Evolutionary conservation across 2,797 vertebrate species (phyloP), one percentile per base, ranked within the genome.

Genomic region (Pseudochirops cupreus): DNA sequence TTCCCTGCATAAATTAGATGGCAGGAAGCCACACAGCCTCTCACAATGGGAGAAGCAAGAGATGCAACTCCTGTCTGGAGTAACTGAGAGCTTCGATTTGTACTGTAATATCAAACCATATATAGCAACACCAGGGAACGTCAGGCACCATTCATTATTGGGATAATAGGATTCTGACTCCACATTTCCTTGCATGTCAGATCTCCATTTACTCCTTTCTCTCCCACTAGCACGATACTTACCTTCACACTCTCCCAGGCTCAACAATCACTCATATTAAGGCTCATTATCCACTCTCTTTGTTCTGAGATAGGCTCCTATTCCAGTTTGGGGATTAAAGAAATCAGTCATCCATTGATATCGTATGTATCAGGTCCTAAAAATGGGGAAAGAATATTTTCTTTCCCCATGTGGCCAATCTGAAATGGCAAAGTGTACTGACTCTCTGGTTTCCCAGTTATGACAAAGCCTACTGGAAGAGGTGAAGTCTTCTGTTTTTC

Each of bases 161-260:
- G 92, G 92, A 95, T 93, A 95, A 96, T 33, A 95, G 95, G 95
- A 96, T 93, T 97, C 96, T 93, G 96, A 95, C 90, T n/a, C 62
- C 54, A 59, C 39, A 5, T 96, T 91, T 96, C 55, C 93, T 93
- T 46, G 93, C 11, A 4, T 50, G 92, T 93, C 0, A 1, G 91
- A 94, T 91, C 31, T 46, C 39, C 56, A 31, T 93, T 95, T 95
- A 92, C 57, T 90, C 57, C 39, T 46, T 54, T 3, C 95, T 92
- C 82, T 58, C 54, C 74, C 53, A 52, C 92, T 95, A 33, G 55
- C 53, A 18, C n/a, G 74, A 94, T 46, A 39, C 59, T 96, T 92
- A 29, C 26, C 82, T 31, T 59, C 55, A 3, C 13, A 91, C 55
- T 91, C 92, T 92, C 89, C 94, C 33, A 11, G 90, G 55, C 59